phyloP scores from a whole-genome alignment of 2,797 vertebrate species.

The Ctenopoma multispine region DNA sequence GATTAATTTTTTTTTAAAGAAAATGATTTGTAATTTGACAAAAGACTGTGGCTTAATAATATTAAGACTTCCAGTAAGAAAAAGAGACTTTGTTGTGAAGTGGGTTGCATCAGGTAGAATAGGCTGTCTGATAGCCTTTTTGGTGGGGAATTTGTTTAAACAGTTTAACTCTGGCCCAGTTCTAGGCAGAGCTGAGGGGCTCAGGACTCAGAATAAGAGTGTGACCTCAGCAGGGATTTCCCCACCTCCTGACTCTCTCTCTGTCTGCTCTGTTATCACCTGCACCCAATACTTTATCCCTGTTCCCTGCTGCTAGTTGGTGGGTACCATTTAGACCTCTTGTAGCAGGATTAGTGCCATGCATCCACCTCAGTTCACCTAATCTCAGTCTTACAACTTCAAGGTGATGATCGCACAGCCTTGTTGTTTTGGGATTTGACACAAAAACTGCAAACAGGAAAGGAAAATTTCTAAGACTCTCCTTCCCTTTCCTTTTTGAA shows the following conservation, averaged over 20 bases:
- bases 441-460: slow-evolving; percentile 32
- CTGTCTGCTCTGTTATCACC: slow-evolving; percentile 48
- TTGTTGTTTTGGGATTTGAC: slow-evolving; percentile 44
- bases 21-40: slow-evolving; percentile 7
- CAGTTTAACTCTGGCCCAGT: slow-evolving; percentile 13
- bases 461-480: slow-evolving; percentile 29
- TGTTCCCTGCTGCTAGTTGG: slow-evolving; percentile 24
- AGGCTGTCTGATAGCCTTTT: slow-evolving; percentile 7
- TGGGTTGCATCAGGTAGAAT: slow-evolving; percentile 4
- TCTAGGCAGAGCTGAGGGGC: not conserved
- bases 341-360: slow-evolving; percentile 55
- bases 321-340: slow-evolving; percentile 51
- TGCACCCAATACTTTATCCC: slow-evolving; percentile 41
- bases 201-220: slow-evolving; percentile 32
- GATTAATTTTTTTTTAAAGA: slow-evolving; percentile 1
- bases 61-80: not conserved
- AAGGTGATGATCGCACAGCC: slow-evolving; percentile 57
- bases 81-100: not conserved
- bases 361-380: slow-evolving; percentile 46
- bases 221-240: slow-evolving; percentile 65
- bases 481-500: slow-evolving; percentile 10
- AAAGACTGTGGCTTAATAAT: not conserved
- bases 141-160: slow-evolving; percentile 15
- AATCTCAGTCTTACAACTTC: slow-evolving; percentile 53
- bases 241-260: slow-evolving; percentile 33